Evolutionary conservation across 1,140 invertebrate genomes (phyloP), one percentile per base, ranked within the genome.

Genomic region (Neelides sp.): DNA sequence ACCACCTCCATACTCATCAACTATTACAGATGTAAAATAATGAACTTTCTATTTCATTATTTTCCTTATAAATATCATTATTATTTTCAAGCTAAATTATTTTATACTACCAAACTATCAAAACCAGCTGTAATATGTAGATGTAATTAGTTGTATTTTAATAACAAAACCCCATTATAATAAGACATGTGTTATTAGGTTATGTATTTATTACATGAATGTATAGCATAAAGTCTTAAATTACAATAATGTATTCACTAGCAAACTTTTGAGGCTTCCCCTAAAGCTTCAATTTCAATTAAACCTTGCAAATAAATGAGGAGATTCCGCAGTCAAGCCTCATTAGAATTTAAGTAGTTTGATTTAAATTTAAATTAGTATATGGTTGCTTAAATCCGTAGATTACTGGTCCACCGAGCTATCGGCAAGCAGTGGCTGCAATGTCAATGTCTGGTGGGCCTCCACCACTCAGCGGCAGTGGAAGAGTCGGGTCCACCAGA

Each of bases 351-450:
- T n/a, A n/a, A n/a, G n/a, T n/a, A n/a, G n/a, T n/a, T n/a, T n/a
- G n/a, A n/a, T n/a, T n/a, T n/a, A n/a, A n/a, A n/a, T n/a, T n/a
- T n/a, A n/a, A n/a, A n/a, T n/a, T n/a, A n/a, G n/a, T n/a, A n/a
- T n/a, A n/a, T n/a, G n/a, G n/a, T n/a, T n/a, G n/a, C n/a, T n/a
- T n/a, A n/a, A n/a, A n/a, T 36, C 3, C 22, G 5, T 26, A 17
- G 12, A 44, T 20, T 43, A 15, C 43, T 3, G 43, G 53, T 34
- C 57, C 57, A 45, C 57, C 57, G 27, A 42, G 34, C 10, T 58
- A 58, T 36, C 44, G 48, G 19, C 57, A 58, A 40, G 57, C 57
- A 20, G 48, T 58, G 7, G 57, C 57, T 17, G 51, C 52, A 20
- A 48, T 51, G 37, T 45, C 50, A 2, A 40, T 20, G 44, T 27